Evolutionary conservation across 2,888 invertebrate species (phyloP).

Genomic region (Pandemis corylana): DNA sequence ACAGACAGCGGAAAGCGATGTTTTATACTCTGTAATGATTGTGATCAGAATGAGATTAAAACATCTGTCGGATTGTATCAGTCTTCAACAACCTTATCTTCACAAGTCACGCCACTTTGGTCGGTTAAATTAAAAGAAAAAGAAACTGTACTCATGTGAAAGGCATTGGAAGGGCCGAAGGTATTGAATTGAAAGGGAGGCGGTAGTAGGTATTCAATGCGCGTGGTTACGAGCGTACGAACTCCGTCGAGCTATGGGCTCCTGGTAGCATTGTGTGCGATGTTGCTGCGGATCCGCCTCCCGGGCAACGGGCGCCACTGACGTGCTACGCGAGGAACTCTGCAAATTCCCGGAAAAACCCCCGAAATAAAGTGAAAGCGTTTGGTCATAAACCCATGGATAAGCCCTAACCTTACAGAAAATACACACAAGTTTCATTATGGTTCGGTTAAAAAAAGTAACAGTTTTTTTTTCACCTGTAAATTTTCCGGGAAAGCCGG

Average conservation of each 20-base stretch:
- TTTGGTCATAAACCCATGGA: conserved; percentile 6
- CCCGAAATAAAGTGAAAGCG: conserved; percentile 41
- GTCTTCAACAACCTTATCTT: too few relatives aligned
- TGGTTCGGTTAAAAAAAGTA: not conserved
- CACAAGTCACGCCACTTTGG: too few relatives aligned
- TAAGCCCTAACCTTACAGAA: not conserved
- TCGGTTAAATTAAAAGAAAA: too few relatives aligned
- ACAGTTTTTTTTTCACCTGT: conserved; percentile 10
- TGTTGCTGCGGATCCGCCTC: conserved; percentile 68
- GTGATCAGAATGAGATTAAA: too few relatives aligned
- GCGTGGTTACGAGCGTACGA: not conserved
- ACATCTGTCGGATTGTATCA: too few relatives aligned
- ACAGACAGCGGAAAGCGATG: too few relatives aligned
- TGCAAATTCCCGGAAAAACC: conserved; percentile 35
- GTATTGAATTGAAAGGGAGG: conserved; percentile 14
- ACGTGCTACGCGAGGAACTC: conserved; percentile 15
- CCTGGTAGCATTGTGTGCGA: conserved; percentile 66
- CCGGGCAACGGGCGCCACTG: conserved; percentile 44
- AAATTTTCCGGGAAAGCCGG: conserved; percentile 46
- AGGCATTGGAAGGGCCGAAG: conserved; percentile 3
- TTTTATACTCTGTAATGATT: too few relatives aligned
- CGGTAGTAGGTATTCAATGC: conserved; percentile 34
- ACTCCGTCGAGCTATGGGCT: conserved; percentile 52
- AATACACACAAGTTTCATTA: not conserved
- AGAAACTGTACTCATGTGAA: not conserved